phyloP scores from a whole-genome alignment of 2,113 vertebrate species.

The Sisor rabdophorus region DNA sequence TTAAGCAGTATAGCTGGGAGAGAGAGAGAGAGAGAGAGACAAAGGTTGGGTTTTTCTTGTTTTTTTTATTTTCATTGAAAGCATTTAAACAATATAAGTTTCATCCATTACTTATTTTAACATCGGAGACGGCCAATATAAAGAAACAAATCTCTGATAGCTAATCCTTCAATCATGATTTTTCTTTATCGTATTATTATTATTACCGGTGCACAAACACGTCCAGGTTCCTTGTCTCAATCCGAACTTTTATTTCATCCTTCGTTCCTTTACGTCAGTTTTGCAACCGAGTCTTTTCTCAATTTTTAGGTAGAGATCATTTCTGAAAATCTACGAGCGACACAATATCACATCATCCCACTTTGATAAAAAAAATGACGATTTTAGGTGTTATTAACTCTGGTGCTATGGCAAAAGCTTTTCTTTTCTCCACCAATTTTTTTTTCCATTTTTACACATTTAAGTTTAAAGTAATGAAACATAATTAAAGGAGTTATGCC shows the following conservation, averaged over 20 bases:
- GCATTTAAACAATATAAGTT: not conserved
- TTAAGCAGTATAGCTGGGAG: too few species aligned
- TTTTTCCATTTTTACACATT: not conserved
- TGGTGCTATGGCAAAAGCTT: not conserved
- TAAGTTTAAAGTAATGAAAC: not conserved
- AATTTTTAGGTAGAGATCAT: not conserved
- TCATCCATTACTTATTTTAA: not conserved
- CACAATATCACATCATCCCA: not conserved
- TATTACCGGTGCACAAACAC: not conserved
- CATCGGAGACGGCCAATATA: too few species aligned
- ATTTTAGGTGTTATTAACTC: too few species aligned
- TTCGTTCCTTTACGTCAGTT: not conserved
- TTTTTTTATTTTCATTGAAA: slow-evolving; percentile 12
- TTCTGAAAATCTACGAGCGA: not conserved
- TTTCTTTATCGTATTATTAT: not conserved
- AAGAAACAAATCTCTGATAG: too few species aligned
- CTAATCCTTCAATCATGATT: not conserved
- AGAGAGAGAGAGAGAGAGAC: not conserved
- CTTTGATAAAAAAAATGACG: too few species aligned
- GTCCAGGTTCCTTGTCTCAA: not conserved
- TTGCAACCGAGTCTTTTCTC: not conserved
- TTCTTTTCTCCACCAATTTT: too few species aligned
- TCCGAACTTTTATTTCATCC: not conserved
- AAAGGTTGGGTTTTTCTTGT: not conserved
- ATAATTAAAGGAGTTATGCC: not conserved